phyloP scores from a whole-genome alignment of 2,113 vertebrate genomes.

The Dasyornis broadbenti region DNA sequence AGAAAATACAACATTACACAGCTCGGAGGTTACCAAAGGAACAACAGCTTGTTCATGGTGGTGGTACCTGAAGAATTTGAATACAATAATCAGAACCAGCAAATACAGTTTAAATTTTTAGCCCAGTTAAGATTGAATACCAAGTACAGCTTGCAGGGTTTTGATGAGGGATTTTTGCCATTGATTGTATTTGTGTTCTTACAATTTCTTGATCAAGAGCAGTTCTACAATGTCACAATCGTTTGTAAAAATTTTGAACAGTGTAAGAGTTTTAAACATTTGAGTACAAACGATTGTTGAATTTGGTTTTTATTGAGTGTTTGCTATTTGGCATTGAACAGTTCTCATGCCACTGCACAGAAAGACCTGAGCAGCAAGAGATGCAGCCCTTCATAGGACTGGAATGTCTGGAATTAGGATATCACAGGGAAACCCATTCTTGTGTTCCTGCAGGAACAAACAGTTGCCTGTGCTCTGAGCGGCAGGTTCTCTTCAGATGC shows the following conservation, averaged over 20 bases:
- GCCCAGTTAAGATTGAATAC: not conserved
- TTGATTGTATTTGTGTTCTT: not conserved
- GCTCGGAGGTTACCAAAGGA: not conserved
- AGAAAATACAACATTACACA: not conserved
- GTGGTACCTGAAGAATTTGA: not conserved
- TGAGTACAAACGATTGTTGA: not conserved
- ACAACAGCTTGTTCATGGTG: not conserved
- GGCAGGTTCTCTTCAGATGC: not conserved
- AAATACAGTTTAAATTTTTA: not conserved
- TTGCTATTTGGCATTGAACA: not conserved
- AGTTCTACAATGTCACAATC: not conserved
- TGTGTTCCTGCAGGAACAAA: not conserved
- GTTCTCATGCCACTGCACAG: not conserved
- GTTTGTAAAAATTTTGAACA: not conserved
- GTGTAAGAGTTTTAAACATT: not conserved
- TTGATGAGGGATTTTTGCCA: not conserved
- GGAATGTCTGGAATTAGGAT: not conserved
- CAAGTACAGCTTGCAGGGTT: not conserved
- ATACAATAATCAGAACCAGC: not conserved
- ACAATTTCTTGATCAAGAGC: not conserved
- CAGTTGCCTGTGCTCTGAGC: not conserved
- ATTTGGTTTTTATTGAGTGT: fast-evolving
- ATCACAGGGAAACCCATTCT: not conserved
- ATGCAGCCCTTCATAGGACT: not conserved
- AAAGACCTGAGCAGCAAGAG: not conserved